Evolutionary conservation across 2,888 invertebrate genomes (phyloP).

Genomic region (Rotaria sp.): DNA sequence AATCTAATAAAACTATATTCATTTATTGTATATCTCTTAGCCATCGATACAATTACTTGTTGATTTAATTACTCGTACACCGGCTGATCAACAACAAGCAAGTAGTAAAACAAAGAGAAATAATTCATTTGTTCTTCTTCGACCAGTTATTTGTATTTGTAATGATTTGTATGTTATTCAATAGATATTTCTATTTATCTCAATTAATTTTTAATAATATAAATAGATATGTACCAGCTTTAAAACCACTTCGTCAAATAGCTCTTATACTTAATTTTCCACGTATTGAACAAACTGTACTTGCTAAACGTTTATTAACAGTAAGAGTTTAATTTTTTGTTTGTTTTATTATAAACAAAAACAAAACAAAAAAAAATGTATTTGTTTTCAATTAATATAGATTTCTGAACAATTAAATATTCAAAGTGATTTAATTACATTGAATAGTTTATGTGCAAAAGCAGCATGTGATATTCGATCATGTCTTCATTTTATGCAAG

Average conservation of each 20-base stretch:
- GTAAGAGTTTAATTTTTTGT: slow-evolving; percentile 57
- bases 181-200: neutral
- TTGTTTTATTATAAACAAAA: neutral
- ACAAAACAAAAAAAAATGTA: neutral
- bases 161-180: slow-evolving; percentile 74
- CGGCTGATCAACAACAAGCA: neutral
- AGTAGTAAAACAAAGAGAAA: slow-evolving; percentile 59
- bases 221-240: slow-evolving; percentile 62
- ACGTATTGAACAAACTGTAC: slow-evolving; percentile 56
- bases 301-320: slow-evolving; percentile 64
- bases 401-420: slow-evolving; percentile 2
- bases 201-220: neutral
- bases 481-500: slow-evolving; percentile 18
- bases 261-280: slow-evolving; percentile 66
- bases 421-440: neutral
- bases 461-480: neutral
- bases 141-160: slow-evolving; percentile 93
- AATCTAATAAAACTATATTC: no score
- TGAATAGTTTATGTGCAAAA: slow-evolving; percentile 5
- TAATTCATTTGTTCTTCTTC: slow-evolving; percentile 59
- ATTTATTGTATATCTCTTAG: slow-evolving; percentile 47
- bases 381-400: neutral
- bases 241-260: slow-evolving; percentile 71
- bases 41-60: slow-evolving; percentile 78
- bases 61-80: slow-evolving; percentile 63